Conservation (phyloP, 1,140 invertebrate species). For the Heliconius nattereri region DNA sequence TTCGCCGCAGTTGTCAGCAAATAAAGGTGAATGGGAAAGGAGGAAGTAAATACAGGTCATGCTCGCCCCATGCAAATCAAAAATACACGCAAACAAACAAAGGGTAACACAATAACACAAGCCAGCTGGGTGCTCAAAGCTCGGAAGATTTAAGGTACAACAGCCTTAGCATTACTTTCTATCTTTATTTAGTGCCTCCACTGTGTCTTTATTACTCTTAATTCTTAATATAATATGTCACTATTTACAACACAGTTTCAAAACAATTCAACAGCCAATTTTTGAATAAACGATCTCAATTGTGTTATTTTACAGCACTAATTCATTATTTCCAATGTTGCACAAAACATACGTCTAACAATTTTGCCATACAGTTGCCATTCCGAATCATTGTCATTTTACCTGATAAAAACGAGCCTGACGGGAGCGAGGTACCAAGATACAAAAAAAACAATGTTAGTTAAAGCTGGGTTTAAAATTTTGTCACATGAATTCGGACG, state of each 20-base stretch:
- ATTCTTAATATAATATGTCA: background rate
- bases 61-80: conserved; percentile 78
- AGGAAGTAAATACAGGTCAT: conserved; percentile 69
- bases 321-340: conserved; percentile 50
- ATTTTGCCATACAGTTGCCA: conserved; percentile 78
- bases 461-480: conserved; percentile 58
- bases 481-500: conserved; percentile 31
- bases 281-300: conserved; percentile 48
- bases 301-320: conserved; percentile 67
- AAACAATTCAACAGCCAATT: conserved; percentile 68
- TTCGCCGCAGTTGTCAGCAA: conserved; percentile 52
- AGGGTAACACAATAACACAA: conserved; percentile 74
- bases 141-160: conserved; percentile 40
- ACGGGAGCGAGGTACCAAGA: conserved; percentile 82
- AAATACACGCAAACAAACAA: conserved; percentile 77
- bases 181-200: conserved; percentile 17
- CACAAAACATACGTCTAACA: conserved; percentile 74
- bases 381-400: conserved; percentile 79
- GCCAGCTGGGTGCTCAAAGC: conserved; percentile 69
- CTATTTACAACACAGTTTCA: conserved; percentile 16
- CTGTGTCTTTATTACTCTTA: background rate
- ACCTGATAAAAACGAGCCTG: conserved; percentile 89
- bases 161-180: conserved; percentile 6
- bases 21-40: conserved; percentile 57
- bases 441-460: conserved; percentile 74